Base-by-base conservation (phyloP, 2,888 invertebrate species). In the Ectemnius cavifrons region DNA sequence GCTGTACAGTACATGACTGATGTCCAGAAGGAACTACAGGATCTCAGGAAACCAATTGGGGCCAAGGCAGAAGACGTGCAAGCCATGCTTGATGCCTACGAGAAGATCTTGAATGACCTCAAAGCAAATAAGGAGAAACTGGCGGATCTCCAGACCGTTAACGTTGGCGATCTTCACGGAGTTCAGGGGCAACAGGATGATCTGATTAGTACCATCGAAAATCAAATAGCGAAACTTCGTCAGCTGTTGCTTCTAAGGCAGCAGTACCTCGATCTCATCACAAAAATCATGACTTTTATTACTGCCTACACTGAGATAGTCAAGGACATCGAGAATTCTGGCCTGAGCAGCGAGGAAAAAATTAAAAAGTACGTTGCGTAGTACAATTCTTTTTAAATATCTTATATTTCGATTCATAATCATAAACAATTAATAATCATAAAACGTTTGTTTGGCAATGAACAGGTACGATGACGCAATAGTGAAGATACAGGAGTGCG, bases 61-160 rank as follows among this genome's bases (percentile, higher is more conserved):
- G 95, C 95, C 67, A 95, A 95, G 86, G 95, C 96, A 1, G 96
- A 97, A 87, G 98, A 98, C 89, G 97, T 98, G 0, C 95, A 97
- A 88, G 94, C 95, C n/a, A 93, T 97, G 81, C 92, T 97, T 28
- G 93, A 93, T 49, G 93, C 95, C 0, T 97, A 97, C 85, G 96
- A 97, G 91, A 93, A 94, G 81, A 95, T 97, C 63, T 91, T 97
- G 20, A 93, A 93, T 71, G 96, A 97, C 79, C 91, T 97, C 0
- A 97, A 96, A 90, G 94, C 94, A 64, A 96, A 96, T 88, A 96
- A 96, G 86, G 92, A 93, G 0, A 96, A 96, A 92, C 92, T 96
- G 63, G 94, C 94, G 65, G 95, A 96, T 87, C 92, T 97, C 49
- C 95, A 96, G 87, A 94, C 94, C 5, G 95, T 94, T 27, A 96